A percentile compares a stretch with the other conserved stretches of the same genome.
Conservation (phyloP, 2,888 invertebrate species). For the Miltochrista miniata region DNA sequence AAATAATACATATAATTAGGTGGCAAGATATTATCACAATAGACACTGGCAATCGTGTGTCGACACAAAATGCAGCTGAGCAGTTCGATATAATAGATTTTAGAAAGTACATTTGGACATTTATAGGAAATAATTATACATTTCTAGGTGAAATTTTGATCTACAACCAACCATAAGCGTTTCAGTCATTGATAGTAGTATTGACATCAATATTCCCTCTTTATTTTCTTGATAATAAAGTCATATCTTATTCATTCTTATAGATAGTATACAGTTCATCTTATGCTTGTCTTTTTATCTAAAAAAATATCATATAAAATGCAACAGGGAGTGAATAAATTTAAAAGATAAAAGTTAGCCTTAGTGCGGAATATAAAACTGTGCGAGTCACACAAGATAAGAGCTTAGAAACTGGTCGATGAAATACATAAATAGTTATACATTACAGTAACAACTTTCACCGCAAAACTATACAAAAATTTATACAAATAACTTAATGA, state of each 20-base stretch:
- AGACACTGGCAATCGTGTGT: slow-evolving; percentile 58
- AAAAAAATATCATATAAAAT: slow-evolving; percentile 36
- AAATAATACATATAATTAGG: slow-evolving; percentile 49
- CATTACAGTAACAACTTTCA: slow-evolving; percentile 19
- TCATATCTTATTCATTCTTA: too few relatives aligned
- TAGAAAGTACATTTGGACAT: slow-evolving; percentile 23
- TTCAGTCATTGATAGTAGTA: too few relatives aligned
- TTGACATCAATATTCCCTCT: too few relatives aligned
- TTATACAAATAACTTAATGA: slow-evolving; percentile 69
- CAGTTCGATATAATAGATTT: slow-evolving; percentile 47
- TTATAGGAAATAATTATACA: slow-evolving; percentile 1
- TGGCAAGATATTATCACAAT: slow-evolving; percentile 81
- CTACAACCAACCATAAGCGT: too few relatives aligned
- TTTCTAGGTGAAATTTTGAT: not conserved
- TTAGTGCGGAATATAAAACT: slow-evolving; percentile 50
- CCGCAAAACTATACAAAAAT: slow-evolving; percentile 42
- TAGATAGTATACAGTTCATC: too few relatives aligned
- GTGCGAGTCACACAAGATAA: slow-evolving; percentile 43
- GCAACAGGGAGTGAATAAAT: slow-evolving; percentile 33
- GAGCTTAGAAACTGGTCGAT: slow-evolving; percentile 41
- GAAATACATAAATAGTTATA: slow-evolving; percentile 58
- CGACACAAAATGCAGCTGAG: slow-evolving; percentile 56
- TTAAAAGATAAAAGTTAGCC: slow-evolving; percentile 22
- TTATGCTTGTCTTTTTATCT: too few relatives aligned
- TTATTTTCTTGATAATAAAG: too few relatives aligned